These are phyloP conservation scores for Anoura caudifer DNA, from an alignment of 2,113 vertebrate genomes.

Conservation along the genomic window DNA sequence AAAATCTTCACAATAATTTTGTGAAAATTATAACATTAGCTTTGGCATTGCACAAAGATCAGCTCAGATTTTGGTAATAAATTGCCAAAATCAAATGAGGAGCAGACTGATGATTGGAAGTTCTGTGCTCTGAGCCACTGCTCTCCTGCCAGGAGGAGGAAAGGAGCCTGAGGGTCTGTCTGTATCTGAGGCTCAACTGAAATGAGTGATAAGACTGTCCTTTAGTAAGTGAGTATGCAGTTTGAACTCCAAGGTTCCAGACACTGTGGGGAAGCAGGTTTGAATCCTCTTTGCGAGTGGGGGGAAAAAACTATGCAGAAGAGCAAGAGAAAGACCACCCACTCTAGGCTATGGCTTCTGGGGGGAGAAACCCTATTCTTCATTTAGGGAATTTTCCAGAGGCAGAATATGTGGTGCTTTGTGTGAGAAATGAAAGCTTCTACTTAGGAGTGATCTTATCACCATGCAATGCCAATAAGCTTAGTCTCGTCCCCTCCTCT, in stretches of 20 bases:
- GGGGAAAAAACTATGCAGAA: not conserved
- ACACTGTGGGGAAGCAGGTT: not conserved
- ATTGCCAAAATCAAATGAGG: not conserved
- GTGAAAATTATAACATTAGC: not conserved
- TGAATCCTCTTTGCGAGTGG: not conserved
- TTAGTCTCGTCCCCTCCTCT: not conserved
- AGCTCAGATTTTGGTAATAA: not conserved
- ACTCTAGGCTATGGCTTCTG: not conserved
- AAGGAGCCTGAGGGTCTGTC: not conserved
- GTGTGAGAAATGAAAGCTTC: not conserved
- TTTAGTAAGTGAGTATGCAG: not conserved
- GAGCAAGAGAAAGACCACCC: not conserved
- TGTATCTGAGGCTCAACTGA: not conserved
- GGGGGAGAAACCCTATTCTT: not conserved
- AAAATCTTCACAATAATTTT: not conserved
- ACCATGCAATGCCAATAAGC: not conserved
- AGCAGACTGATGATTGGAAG: not conserved
- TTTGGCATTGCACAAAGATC: not conserved
- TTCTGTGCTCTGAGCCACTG: not conserved
- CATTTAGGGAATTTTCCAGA: not conserved
- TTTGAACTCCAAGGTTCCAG: not conserved
- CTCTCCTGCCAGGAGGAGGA: not conserved
- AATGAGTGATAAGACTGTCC: not conserved
- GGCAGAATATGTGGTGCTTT: not conserved
- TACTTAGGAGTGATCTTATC: not conserved